phyloP scores from a whole-genome alignment of 1,140 invertebrate species.

The Drosophila littoralis region DNA sequence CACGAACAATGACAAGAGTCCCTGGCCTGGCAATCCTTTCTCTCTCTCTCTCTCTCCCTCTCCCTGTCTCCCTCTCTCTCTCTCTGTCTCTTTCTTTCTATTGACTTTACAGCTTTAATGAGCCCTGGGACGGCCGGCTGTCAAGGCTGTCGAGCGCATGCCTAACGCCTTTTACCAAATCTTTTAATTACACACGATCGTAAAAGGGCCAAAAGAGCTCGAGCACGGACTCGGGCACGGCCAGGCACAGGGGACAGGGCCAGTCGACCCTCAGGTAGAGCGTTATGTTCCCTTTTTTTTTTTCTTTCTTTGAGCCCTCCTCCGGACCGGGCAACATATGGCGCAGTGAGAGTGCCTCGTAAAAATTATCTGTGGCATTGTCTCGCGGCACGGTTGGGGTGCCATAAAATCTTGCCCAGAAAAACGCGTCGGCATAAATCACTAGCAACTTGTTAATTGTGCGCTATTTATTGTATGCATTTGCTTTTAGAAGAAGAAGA shows the following conservation, averaged over 20 bases:
- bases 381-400: conserved; percentile 69
- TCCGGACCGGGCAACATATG: conserved; percentile 54
- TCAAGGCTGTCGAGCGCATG: conserved; percentile 73
- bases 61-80: conserved; percentile 11
- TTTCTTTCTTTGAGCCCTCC: neutral
- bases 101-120: conserved; percentile 71
- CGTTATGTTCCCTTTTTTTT: neutral
- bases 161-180: conserved; percentile 68
- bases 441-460: conserved; percentile 80
- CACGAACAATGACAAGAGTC: conserved; percentile 42
- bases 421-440: conserved; percentile 69
- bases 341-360: conserved; percentile 60
- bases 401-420: conserved; percentile 67
- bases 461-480: conserved; percentile 78
- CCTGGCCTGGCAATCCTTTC: conserved; percentile 16
- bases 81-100: conserved; percentile 17
- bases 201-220: conserved; percentile 27
- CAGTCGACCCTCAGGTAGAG: neutral
- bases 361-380: conserved; percentile 77
- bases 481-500: conserved; percentile 56
- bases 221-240: neutral
- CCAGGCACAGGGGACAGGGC: conserved; percentile 18
- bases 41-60: neutral
- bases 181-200: conserved; percentile 68
- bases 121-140: conserved; percentile 47